Conservation (phyloP, 2,888 invertebrate species). For the Aspidiotus rigidus region DNA sequence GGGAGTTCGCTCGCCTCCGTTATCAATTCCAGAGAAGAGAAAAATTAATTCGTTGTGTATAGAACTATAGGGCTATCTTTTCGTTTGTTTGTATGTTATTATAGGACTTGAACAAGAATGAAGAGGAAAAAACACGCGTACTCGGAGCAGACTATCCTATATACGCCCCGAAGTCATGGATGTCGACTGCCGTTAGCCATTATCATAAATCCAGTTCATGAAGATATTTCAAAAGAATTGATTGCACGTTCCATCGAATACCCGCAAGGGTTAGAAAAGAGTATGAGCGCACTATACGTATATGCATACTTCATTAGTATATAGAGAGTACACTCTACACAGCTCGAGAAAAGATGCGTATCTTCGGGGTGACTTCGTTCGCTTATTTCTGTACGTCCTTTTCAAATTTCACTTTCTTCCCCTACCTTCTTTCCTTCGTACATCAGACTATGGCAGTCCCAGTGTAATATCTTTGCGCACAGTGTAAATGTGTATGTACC, state of each 20-base stretch:
- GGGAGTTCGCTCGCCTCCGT: too few relatives aligned
- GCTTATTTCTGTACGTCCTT: too few relatives aligned
- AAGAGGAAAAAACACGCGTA: neutral
- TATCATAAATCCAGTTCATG: conserved; percentile 26
- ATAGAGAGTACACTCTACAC: neutral
- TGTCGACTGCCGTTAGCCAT: neutral
- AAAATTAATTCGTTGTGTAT: too few relatives aligned
- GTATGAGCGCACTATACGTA: neutral
- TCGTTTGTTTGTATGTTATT: too few relatives aligned
- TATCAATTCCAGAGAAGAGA: too few relatives aligned
- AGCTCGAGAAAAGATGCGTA: neutral
- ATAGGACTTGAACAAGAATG: neutral
- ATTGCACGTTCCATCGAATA: conserved; percentile 22
- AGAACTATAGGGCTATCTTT: too few relatives aligned
- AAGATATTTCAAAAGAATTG: conserved; percentile 30
- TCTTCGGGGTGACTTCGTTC: neutral
- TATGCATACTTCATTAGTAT: neutral
- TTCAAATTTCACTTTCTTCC: too few relatives aligned
- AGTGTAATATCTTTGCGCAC: too few relatives aligned
- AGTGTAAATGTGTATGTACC: too few relatives aligned
- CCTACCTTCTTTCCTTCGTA: too few relatives aligned
- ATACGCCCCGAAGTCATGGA: neutral
- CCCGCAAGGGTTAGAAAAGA: neutral
- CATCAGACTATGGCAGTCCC: too few relatives aligned
- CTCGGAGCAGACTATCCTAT: neutral